Percentiles rank a stretch among this genome's conserved stretches.
Evolutionary conservation across 64 coral and sea anemone genomes (phyloP).

Genomic region (Anthopleura sola): DNA sequence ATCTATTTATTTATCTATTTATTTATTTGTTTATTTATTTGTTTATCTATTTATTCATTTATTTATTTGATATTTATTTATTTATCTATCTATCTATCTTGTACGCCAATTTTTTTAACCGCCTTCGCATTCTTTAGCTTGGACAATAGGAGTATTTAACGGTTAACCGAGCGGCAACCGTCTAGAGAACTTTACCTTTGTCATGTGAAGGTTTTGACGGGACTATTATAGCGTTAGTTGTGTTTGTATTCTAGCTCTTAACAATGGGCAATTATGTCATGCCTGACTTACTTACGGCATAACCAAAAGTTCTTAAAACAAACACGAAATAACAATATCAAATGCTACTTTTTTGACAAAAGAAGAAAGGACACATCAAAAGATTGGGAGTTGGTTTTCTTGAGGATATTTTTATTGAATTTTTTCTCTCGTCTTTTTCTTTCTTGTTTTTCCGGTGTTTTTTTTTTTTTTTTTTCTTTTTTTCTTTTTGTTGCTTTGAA

Average conservation of each 20-base stretch:
- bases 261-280: not conserved
- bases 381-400: not conserved
- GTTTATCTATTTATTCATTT: too few relatives aligned
- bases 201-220: not conserved
- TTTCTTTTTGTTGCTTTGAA: not conserved
- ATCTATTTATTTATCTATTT: not conserved
- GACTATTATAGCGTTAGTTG: not conserved
- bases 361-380: not conserved
- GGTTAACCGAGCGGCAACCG: not conserved
- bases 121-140: not conserved
- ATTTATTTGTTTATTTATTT: too few relatives aligned
- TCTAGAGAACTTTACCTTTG: not conserved
- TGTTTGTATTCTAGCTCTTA: not conserved
- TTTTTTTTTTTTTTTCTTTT: not conserved
- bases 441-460: too few relatives aligned
- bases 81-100: too few relatives aligned
- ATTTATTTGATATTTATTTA: too few relatives aligned
- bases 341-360: not conserved
- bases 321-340: not conserved
- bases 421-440: too few relatives aligned
- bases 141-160: not conserved
- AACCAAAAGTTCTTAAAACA: not conserved
- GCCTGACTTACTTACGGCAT: not conserved
- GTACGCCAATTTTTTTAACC: not conserved
- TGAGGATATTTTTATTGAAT: too few relatives aligned